These are phyloP conservation scores for Plemyria rubiginata DNA, from an alignment of 2,888 invertebrate species.

Conservation along the genomic window DNA sequence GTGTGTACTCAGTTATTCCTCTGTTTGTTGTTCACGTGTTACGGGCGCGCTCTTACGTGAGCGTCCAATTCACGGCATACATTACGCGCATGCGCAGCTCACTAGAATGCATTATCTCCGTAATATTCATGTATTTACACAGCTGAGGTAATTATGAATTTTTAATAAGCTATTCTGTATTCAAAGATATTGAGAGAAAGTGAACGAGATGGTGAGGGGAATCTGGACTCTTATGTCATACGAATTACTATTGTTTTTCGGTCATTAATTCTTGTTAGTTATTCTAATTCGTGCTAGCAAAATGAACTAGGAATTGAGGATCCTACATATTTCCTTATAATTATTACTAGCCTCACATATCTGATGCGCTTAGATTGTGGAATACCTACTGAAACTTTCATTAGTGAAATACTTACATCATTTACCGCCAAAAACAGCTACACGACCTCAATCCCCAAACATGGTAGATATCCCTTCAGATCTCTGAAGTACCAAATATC, in stretches of 20 bases:
- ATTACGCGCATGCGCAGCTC: conserved; percentile 26
- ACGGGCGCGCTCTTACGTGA: conserved; percentile 31
- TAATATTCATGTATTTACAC: conserved; percentile 36
- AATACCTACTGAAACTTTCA: no score
- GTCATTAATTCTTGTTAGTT: conserved; percentile 2
- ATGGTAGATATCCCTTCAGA: no score
- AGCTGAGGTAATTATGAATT: conserved; percentile 32
- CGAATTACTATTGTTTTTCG: conserved; percentile 14
- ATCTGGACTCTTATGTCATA: conserved; percentile 15
- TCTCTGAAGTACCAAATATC: no score
- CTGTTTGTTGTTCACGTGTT: conserved; percentile 18
- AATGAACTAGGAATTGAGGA: neutral
- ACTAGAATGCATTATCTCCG: conserved; percentile 29
- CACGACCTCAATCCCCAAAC: no score
- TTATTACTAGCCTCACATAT: neutral
- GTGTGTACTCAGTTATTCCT: conserved; percentile 2
- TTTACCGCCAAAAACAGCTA: no score
- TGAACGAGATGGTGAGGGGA: conserved; percentile 17
- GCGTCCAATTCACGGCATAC: conserved; percentile 33
- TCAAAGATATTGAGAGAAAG: conserved; percentile 30
- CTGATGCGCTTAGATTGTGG: no score
- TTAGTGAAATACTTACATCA: no score
- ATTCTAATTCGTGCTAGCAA: neutral
- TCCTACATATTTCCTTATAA: neutral
- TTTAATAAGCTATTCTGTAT: conserved; percentile 25